Percentiles rank a stretch among this genome's conserved stretches.
Evolutionary conservation across 2,888 invertebrate genomes (phyloP).

Genomic region (Mimumesa dahlbomi): DNA sequence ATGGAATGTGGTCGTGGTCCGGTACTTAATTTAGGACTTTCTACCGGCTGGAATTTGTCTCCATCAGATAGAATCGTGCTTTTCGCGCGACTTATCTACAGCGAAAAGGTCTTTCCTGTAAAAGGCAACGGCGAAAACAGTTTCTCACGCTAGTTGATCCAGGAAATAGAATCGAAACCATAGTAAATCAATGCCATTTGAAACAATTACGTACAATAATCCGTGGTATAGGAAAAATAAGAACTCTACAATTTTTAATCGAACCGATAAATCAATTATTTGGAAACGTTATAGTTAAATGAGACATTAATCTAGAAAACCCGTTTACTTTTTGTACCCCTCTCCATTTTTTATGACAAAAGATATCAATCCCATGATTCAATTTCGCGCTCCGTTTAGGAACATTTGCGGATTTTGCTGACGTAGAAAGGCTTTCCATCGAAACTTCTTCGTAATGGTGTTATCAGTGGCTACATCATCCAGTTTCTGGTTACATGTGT

Average conservation of each 20-base stretch:
- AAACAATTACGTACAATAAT: constrained; percentile 21
- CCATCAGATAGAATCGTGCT: constrained; percentile 31
- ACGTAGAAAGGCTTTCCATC: not conserved
- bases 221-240: too few relatives aligned
- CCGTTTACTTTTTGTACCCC: too few relatives aligned
- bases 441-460: too few relatives aligned
- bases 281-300: too few relatives aligned
- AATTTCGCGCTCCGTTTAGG: constrained; percentile 19
- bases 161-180: constrained; percentile 31
- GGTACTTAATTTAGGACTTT: constrained; percentile 41
- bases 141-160: constrained; percentile 35
- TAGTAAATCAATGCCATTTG: constrained; percentile 11
- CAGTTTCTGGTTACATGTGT: too few relatives aligned
- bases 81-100: constrained; percentile 27
- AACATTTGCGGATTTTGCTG: constrained; percentile 3
- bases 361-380: constrained; percentile 1
- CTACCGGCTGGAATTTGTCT: constrained; percentile 34
- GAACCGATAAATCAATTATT: too few relatives aligned
- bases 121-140: constrained; percentile 24
- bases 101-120: constrained; percentile 30
- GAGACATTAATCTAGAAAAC: too few relatives aligned
- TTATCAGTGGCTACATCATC: too few relatives aligned
- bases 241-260: too few relatives aligned
- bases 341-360: too few relatives aligned
- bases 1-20: constrained; percentile 18